A percentile compares a stretch with the other conserved stretches of the same genome.
These are phyloP conservation scores for Caenorhabditis zanzibari DNA, from an alignment of 2,888 invertebrate species.

Conservation along the genomic window DNA sequence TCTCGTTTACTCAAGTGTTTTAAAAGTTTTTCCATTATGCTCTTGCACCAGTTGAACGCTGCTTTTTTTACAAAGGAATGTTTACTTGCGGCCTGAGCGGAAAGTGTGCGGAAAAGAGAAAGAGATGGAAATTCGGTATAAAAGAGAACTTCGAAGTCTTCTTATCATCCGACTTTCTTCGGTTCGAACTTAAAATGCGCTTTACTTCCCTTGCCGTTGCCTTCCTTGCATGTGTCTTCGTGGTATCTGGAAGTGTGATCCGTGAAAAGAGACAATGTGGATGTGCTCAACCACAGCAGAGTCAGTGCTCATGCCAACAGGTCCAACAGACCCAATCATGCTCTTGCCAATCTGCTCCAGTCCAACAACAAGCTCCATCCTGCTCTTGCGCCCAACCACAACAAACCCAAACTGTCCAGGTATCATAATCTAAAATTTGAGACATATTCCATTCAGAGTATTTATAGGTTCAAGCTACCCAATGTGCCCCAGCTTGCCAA, in stretches of 20 bases:
- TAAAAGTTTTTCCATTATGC: conserved; percentile 43
- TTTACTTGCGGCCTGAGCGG: conserved; percentile 37
- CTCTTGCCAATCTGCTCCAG: conserved; percentile 72
- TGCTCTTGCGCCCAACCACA: conserved; percentile 71
- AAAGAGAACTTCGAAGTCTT: conserved; percentile 16
- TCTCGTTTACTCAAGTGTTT: conserved; percentile 57
- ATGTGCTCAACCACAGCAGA: conserved; percentile 66
- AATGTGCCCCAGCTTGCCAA: conserved; percentile 62
- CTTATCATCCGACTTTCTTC: conserved; percentile 46
- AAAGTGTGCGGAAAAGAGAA: conserved; percentile 44
- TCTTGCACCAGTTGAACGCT: conserved; percentile 30
- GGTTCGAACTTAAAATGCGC: conserved; percentile 52
- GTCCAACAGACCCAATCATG: conserved; percentile 69
- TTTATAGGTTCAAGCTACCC: conserved; percentile 34
- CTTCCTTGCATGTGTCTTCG: conserved; percentile 58
- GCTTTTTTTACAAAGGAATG: conserved; percentile 46
- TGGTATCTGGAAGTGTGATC: conserved; percentile 71
- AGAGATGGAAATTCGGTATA: conserved; percentile 23
- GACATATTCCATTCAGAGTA: background rate
- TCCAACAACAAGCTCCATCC: conserved; percentile 62
- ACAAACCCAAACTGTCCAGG: conserved; percentile 66
- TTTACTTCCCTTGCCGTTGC: conserved; percentile 61
- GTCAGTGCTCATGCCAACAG: conserved; percentile 70
- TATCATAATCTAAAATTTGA: background rate
- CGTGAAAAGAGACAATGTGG: conserved; percentile 76